Conservation (phyloP, 2,888 invertebrate genomes). For the Aleiodes leptofemur region DNA sequence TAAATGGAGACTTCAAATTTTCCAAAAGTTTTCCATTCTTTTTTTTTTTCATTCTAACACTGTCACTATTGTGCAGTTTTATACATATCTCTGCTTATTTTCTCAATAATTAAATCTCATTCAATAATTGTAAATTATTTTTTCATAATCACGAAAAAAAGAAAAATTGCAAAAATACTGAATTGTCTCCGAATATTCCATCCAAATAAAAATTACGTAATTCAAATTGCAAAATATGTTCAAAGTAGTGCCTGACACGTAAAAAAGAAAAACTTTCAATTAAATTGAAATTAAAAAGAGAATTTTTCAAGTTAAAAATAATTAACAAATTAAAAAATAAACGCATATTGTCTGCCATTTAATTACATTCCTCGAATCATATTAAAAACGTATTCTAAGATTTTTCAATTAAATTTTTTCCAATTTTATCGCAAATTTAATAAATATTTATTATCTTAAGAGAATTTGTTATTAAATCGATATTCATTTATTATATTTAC, state of each 20-base stretch:
- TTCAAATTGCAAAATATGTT: background rate
- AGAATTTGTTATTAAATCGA: background rate
- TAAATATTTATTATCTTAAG: conserved; percentile 57
- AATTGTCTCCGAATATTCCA: conserved; percentile 20
- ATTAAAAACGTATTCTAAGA: conserved; percentile 15
- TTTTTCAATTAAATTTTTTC: conserved; percentile 36
- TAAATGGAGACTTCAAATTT: conserved; percentile 6
- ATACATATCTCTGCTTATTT: conserved; percentile 27
- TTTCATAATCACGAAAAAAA: background rate
- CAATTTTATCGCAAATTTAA: conserved; percentile 51
- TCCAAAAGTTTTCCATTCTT: conserved; percentile 15
- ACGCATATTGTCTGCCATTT: conserved; percentile 25
- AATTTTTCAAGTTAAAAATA: background rate
- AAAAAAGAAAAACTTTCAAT: too few relatives aligned
- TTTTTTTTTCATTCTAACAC: background rate
- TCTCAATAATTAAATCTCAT: conserved; percentile 7
- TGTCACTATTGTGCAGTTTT: conserved; percentile 27
- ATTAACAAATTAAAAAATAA: conserved; percentile 37
- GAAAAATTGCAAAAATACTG: too few relatives aligned
- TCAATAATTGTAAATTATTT: too few relatives aligned
- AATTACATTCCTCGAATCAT: conserved; percentile 14
- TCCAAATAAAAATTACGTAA: conserved; percentile 12
- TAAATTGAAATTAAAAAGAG: too few relatives aligned
- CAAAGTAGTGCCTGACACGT: conserved; percentile 17
- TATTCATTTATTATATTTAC: conserved; percentile 9